Conservation (phyloP, 2,888 invertebrate species). For the Tanytarsus gracilentus region DNA sequence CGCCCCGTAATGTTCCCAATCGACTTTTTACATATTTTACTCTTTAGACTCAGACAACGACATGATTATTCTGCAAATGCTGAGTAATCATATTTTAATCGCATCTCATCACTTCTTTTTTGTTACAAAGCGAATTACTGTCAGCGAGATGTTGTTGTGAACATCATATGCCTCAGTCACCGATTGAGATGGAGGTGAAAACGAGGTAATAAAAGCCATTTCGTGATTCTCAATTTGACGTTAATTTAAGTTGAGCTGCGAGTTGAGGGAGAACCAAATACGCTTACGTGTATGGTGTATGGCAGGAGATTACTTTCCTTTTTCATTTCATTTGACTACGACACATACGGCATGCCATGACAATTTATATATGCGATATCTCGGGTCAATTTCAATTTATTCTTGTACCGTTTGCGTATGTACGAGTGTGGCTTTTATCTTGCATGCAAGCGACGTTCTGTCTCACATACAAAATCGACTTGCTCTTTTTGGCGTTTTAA, state of each 20-base stretch:
- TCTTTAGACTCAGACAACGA: background rate
- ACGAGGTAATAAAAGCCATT: background rate
- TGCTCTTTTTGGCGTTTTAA: too few species aligned
- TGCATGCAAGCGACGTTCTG: background rate
- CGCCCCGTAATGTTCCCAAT: too few species aligned
- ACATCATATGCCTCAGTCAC: background rate
- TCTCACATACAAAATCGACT: too few species aligned
- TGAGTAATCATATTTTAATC: constrained; percentile 26
- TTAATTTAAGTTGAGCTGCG: background rate
- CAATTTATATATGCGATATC: too few species aligned
- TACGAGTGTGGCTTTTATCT: background rate
- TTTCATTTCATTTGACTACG: background rate
- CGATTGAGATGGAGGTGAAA: background rate
- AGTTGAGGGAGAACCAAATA: background rate
- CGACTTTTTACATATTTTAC: background rate
- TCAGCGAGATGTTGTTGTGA: background rate
- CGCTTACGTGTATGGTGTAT: background rate
- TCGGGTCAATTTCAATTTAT: constrained; percentile 12
- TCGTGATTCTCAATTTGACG: constrained; percentile 7
- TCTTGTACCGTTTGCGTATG: background rate
- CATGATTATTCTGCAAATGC: background rate
- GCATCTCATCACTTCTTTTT: constrained; percentile 21
- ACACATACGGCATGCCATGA: background rate
- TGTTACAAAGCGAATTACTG: constrained; percentile 12
- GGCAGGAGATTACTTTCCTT: constrained; percentile 9